phyloP scores from a whole-genome alignment of 1,140 invertebrate species.

The Coelopa frigida region DNA sequence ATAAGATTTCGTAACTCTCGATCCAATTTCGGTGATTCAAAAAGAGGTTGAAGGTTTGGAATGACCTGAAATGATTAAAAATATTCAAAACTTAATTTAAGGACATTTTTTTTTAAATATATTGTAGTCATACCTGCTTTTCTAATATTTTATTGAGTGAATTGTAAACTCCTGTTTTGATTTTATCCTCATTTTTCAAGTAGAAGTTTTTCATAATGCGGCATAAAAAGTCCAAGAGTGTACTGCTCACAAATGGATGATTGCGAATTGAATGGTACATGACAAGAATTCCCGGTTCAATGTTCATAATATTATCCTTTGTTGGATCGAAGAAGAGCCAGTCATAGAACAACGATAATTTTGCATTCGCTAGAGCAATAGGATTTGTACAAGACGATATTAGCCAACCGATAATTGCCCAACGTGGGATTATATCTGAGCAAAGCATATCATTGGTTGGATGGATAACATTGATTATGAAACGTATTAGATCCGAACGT shows the following conservation, averaged over 20 bases:
- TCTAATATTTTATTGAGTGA: slow-evolving; percentile 90
- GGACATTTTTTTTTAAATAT: not conserved
- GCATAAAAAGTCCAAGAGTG: slow-evolving; percentile 91
- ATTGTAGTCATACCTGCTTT: slow-evolving; percentile 63
- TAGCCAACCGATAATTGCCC: slow-evolving; percentile 98
- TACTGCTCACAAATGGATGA: slow-evolving; percentile 91
- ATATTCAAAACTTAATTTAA: not conserved
- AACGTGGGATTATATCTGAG: slow-evolving; percentile 96
- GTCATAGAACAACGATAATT: slow-evolving; percentile 94
- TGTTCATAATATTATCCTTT: slow-evolving; percentile 98
- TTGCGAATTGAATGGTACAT: slow-evolving; percentile 97
- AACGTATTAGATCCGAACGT: slow-evolving; percentile 91
- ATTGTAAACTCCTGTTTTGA: slow-evolving; percentile 82
- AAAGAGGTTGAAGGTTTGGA: slow-evolving; percentile 79
- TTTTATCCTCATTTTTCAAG: slow-evolving; percentile 73
- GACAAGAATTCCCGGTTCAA: slow-evolving; percentile 96
- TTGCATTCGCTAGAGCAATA: slow-evolving; percentile 90
- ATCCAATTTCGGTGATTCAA: slow-evolving; percentile 90
- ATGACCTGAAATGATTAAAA: slow-evolving; percentile 45
- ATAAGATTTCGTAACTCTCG: slow-evolving; percentile 78
- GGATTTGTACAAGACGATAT: slow-evolving; percentile 92
- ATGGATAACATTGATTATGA: slow-evolving; percentile 96
- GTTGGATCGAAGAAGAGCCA: slow-evolving; percentile 95
- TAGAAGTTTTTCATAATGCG: slow-evolving; percentile 92
- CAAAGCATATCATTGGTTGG: slow-evolving; percentile 94